Evolutionary conservation across 2,888 invertebrate species (phyloP), one percentile per base, ranked within the genome.

Genomic region (Mythimna loreyi): DNA sequence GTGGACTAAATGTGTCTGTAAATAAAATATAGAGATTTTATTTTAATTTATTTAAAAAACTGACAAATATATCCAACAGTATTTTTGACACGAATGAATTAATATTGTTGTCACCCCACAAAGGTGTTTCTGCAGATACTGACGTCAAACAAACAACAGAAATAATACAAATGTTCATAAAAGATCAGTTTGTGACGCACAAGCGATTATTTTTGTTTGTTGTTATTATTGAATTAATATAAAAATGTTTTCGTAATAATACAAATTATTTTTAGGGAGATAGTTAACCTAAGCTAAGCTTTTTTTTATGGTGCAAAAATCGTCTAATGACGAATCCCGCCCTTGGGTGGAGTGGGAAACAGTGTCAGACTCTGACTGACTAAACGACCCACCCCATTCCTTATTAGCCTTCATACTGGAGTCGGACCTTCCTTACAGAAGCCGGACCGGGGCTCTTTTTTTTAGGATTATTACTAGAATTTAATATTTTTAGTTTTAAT

Each of bases 131-230:
- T 40, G 4, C 13, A 52, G 11, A 25, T 0, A 4, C 16, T 40
- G 33, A 43, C 23, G 55, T 55, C 40, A 40, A 40, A 40, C 28
- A 67, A 8, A 49, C 5, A 43, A 33, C 21, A 9, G 5, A 43
- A 55, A 43, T 52, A 62, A 52, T 21, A 21, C 5, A 50, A 49
- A 21, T 21, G 50, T 50, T 19, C 19, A 23, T n/a, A 6, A n/a
- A 43, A 66, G 5, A 36, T 43, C 43, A 1, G 28, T 52, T 16
- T 13, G n/a, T 66, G 66, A 66, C 52, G 63, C 63, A 63, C 52
- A 25, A 3, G n/a, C 4, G 23, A 47, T 43, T 50, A n/a, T 19
- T 47, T 28, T 33, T 55, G 28, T 49, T 36, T 40, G 28, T 28
- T 23, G 9, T 43, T 30, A 30, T n/a, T 30, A n/a, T 11, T 30